Base-by-base conservation (phyloP, 2,888 invertebrate species). In the Drosophila percnosoma region DNA sequence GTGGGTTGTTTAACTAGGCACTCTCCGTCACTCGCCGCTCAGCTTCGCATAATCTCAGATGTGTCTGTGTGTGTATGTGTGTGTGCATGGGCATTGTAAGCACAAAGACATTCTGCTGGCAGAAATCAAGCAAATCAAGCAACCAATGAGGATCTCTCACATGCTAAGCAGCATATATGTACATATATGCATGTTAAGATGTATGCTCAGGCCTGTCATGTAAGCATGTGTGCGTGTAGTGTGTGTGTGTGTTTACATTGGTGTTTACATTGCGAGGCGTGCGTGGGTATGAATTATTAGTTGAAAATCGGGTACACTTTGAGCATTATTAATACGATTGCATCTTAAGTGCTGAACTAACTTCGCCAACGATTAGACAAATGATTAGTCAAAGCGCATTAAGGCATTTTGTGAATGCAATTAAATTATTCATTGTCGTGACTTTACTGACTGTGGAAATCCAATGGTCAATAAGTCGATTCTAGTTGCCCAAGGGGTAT, bases 201-300 rank as follows among this genome's bases (percentile, higher is more conserved):
- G 69, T 65, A 55, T 66, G 65, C 40, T 48, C 36, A 69, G 48
- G 58, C 61, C 27, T n/a, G 18, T 6, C 54, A 18, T 27, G 18
- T 6, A 53, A 5, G 8, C 15, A n/a, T 21, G 33, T 4, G 8
- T 29, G 29, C n/a, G 57, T 55, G 57, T 68, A 53, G 55, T 66
- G 51, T 62, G 36, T 45, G 54, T 60, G 59, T 62, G 60, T 73
- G 68, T 57, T 68, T 65, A 65, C 66, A 57, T 40, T 62, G 65
- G 33, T 45, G 49, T 55, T 67, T 45, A 24, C 45, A 24, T 24
- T 60, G 34, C 51, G 68, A 38, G 13, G 13, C 38, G 66, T 61
- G 72, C 77, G 72, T 80, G 77, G 70, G 66, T 73, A 77, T 80
- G 77, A 74, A 80, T 77, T 75, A 79, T 79, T 69, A 77, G 48